Base-by-base conservation (phyloP, 1,140 invertebrate species). In the Ceratosolen solmsi region DNA sequence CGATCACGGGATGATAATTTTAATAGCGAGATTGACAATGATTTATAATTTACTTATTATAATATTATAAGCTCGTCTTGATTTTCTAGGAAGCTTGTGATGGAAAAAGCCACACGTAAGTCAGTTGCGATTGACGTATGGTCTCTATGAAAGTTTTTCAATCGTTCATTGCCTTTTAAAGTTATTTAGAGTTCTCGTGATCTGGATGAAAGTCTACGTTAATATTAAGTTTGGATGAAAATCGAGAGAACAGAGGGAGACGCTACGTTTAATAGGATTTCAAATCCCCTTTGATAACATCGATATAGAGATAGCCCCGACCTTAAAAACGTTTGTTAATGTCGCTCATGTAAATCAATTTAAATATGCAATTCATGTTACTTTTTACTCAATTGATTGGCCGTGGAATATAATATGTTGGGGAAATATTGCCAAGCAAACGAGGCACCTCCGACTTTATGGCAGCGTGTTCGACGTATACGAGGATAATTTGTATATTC, bases 31-130 rank as follows among this genome's bases (percentile, higher is more conserved):
- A 76, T 60, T 76, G 80, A 82, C 80, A 82, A 82, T 82, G 73
- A 82, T 82, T 82, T 82, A 82, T 82, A 70, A 76, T 82, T 58
- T n/a, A 41, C 72, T 75, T 60, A 56, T 65, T 74, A 38, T 80
- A 51, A 63, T 65, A 46, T 58, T 38, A 25, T 41, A 27, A 41
- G 8, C 7, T 46, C 13, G 4, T 30, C 1, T 38, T 41, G 4
- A 33, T 36, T n/a, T 54, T 38, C 72, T 74, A n/a, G 2, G 8
- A 17, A 76, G 56, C 54, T 58, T 30, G 25, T 8, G 20, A 73
- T 54, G 17, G 33, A 68, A 65, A 65, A 65, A 65, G 27, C 25
- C 17, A 7, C 15, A 3, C 17, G 33, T 5, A 9, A 7, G 30
- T 65, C 33, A 36, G 13, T 38, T 38, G 7, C 20, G 63, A 68